Conservation (phyloP, 2,888 invertebrate species). For the Linyphia triangularis region DNA sequence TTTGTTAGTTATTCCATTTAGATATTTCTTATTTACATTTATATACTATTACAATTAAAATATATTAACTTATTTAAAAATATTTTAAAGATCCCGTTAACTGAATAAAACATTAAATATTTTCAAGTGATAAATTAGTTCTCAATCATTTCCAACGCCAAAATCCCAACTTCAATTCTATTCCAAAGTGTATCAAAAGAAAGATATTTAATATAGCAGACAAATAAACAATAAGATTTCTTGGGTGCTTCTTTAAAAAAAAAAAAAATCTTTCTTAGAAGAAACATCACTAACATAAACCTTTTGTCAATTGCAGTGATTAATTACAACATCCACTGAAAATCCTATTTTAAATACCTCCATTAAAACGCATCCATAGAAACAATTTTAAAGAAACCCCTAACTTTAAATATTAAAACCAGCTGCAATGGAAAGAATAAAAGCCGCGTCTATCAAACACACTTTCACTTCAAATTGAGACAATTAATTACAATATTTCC, state of each 20-base stretch:
- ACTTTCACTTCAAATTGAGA: background rate
- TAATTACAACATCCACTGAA: background rate
- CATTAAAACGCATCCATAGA: background rate
- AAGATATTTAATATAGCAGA: too few species aligned
- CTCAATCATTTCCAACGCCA: too few species aligned
- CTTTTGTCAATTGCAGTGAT: background rate
- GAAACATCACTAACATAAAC: background rate
- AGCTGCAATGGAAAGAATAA: background rate
- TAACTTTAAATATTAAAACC: background rate
- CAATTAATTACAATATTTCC: constrained; percentile 26
- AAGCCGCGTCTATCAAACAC: background rate
- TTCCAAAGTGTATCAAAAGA: too few species aligned
- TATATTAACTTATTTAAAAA: too few species aligned
- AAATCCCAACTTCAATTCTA: too few species aligned
- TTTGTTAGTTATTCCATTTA: too few species aligned
- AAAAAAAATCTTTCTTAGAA: background rate
- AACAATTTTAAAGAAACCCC: background rate
- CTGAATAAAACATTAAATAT: too few species aligned
- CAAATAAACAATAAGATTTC: background rate
- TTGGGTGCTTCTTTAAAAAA: background rate
- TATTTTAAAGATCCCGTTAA: too few species aligned
- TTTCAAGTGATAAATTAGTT: too few species aligned
- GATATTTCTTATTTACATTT: too few species aligned
- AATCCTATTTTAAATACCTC: background rate
- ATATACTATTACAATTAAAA: too few species aligned